These are phyloP conservation scores for Drosophila ironensis DNA, from an alignment of 1,140 invertebrate species.

Conservation along the genomic window DNA sequence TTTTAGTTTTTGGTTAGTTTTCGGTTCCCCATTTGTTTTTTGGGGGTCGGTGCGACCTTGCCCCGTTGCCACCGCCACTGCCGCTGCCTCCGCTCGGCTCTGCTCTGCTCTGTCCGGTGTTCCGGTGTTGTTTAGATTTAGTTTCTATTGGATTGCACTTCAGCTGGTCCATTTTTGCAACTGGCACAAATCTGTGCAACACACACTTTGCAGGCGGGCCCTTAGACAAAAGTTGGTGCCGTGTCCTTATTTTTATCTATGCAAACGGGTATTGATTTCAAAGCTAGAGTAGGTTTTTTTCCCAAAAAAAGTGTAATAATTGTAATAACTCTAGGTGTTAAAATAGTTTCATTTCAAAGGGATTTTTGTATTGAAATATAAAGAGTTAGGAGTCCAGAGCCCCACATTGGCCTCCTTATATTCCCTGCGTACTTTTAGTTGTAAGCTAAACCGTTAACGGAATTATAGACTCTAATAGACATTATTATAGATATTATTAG, in stretches of 20 bases:
- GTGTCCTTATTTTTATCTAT: constrained; percentile 19
- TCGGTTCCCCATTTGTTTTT: constrained; percentile 58
- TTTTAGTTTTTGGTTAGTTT: constrained; percentile 79
- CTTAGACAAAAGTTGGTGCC: constrained; percentile 30
- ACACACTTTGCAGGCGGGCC: neutral
- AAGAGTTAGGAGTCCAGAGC: no score
- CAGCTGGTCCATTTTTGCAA: constrained; percentile 57
- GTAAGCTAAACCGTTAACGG: no score
- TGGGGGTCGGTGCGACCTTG: constrained; percentile 54
- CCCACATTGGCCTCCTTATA: no score
- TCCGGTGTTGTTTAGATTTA: constrained; percentile 68
- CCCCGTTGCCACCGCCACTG: constrained; percentile 3
- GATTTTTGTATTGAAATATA: no score
- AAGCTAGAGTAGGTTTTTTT: neutral
- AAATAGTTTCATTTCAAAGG: no score
- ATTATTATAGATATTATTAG: neutral
- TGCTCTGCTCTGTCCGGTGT: neutral
- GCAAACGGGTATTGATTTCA: constrained; percentile 24
- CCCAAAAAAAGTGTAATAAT: no score
- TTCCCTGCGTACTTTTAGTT: no score
- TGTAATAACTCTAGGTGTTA: no score
- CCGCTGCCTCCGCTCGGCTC: neutral
- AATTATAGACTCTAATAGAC: neutral
- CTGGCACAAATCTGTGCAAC: constrained; percentile 59
- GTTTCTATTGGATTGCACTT: constrained; percentile 53